Base-by-base conservation (phyloP, 2,797 vertebrate species). In the Crocodylus rhombifer region DNA sequence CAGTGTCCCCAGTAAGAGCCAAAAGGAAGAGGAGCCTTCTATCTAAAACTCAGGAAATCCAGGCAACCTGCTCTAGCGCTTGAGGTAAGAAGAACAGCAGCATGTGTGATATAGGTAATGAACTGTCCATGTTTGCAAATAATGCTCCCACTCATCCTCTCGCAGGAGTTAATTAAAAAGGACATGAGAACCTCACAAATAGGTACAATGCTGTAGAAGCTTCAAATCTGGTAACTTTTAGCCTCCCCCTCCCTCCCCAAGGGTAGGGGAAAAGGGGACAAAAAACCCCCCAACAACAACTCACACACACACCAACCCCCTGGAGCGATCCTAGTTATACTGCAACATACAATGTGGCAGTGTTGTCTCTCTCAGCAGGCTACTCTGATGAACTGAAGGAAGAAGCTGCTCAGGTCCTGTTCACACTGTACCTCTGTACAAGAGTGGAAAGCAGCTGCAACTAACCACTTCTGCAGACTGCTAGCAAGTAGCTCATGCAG, bases 41-140 rank as follows among this genome's bases (percentile, higher is more conserved):
- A 1, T 0, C 25, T 28, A 26, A 21, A 14, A n/a, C 33, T 4
- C 0, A 10, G n/a, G 0, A 0, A 15, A 7, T 17, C 36, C 77
- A 13, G 1, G 0, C 42, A 20, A 23, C 1, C 73, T 1, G 3
- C 51, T 2, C 20, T 77, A 21, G 82, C 25, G 0, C 58, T 1
- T 6, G 0, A 14, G 25, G n/a, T 3, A 4, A 14, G 67, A 25
- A 82, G 76, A 12, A 87, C 80, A 33, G 86, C 61, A 14, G 12
- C 30, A 1, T 1, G 5, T 4, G 0, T 0, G 58, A 2, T 84
- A 12, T 80, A 56, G 77, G 81, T 83, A 89, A 89, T 1, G 14
- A 57, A 2, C 6, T 61, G 58, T 1, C 9, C 4, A 0, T 7
- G 75, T 81, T 93, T 2, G 63, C 89, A 51, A 73, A 78, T 0